Evolutionary conservation across 2,113 vertebrate species (phyloP), one percentile per base, ranked within the genome.

Genomic region (Alouatta palliata): DNA sequence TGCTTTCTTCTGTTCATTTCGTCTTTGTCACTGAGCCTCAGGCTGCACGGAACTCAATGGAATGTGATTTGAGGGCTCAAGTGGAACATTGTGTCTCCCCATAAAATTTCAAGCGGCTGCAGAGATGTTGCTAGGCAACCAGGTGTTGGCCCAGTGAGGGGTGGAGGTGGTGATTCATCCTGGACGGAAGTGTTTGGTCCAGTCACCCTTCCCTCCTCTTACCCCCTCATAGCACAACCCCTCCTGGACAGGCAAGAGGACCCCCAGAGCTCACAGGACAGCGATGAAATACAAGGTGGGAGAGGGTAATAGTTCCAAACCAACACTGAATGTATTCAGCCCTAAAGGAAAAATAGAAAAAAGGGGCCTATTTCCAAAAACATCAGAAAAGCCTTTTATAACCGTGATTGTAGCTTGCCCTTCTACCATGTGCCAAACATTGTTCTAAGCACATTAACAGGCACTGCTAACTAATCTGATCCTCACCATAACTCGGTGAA

Each of bases 71-170:
- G 30, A 83, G 76, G 86, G 45, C 84, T 91, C n/a, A 8, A 71
- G 2, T 1, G 11, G 88, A 94, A 96, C 97, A 94, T 82, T 52
- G 17, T 79, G 87, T 96, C 94, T 88, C 82, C 73, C 93, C 45
- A 23, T 77, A 64, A 87, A 81, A 88, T 85, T 75, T 66, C 16
- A 61, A 61, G 76, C 3, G 0, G 19, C 49, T 49, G 70, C 80
- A 45, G 83, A 90, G 75, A 68, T 84, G 54, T 75, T 96, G 86
- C 96, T 91, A 82, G 35, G 96, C 91, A 95, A 85, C 90, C 87
- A 94, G 89, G 75, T 96, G 71, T 80, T 13, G 56, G 87, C 52
- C 81, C 49, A 20, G 68, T 35, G 79, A 71, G 61, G 52, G 52
- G n/a, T 70, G 30, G 82, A 43, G 97, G 27, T 0, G 0, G 52